Evolutionary conservation across 2,888 invertebrate species (phyloP), one percentile per base, ranked within the genome.

Genomic region (Caenorhabditis afra): DNA sequence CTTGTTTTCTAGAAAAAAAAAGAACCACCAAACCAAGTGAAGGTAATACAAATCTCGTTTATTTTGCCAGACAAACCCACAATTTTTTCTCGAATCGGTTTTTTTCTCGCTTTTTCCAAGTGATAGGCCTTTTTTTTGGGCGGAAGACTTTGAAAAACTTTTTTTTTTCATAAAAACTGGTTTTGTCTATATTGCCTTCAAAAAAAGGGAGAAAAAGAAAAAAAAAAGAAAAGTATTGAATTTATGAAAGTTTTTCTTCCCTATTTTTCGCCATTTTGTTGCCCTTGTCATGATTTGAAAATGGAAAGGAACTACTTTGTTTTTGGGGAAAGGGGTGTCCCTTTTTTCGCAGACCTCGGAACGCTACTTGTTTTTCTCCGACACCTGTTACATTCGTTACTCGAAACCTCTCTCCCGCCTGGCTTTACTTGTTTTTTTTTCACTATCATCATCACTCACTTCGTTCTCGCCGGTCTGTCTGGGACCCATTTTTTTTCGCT

Each of bases 311-410:
- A 29, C 7, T 3, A 7, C 29, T 3, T 29, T 29, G 29, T 29
- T 29, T 29, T 29, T 7, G 3, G 7, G n/a, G n/a, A n/a, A n/a
- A n/a, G n/a, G n/a, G 29, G 29, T 20, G 14, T 53, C 18, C 23
- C 14, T 35, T 18, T 14, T 23, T 50, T 50, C 22, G 39, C 37
- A 16, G 47, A 11, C 41, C 3, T 29, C 29, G 41, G 41, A 41
- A 41, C 50, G 41, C 50, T 50, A 50, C 29, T 67, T 18, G 59
- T 37, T 52, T 68, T 68, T 47, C 70, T 12, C 20, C 52, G 47
- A 70, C 70, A 70, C 70, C 70, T 70, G 70, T 70, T 61, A 53
- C 70, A 47, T 52, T 55, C 41, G 29, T 29, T 41, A 39, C 39
- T 39, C 35, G 8, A 18, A 55, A 35, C 35, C 18, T 11, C 16